Evolutionary conservation across 2,797 vertebrate species (phyloP), one percentile per base, ranked within the genome.

Genomic region (Vultur gryphus): DNA sequence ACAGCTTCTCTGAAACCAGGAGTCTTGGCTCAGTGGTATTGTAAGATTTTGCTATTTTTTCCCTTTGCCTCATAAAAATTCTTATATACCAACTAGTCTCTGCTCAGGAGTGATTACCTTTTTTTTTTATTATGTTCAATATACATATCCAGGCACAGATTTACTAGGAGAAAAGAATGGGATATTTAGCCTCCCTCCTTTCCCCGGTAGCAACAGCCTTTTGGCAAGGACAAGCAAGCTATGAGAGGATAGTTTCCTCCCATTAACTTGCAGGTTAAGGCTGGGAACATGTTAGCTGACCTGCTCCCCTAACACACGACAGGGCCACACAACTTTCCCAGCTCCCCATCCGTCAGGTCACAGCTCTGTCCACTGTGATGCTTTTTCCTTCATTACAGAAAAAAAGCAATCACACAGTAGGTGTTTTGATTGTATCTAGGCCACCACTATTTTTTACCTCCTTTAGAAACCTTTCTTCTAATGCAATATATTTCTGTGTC

Each of bases 401-500:
- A 84, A 84, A 52, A 55, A 90, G 62, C 66, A 84, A 64, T 95
- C 71, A 33, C 75, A 39, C 87, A 55, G 62, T 19, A 73, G 66
- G 77, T 90, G 81, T 89, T 94, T 84, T 77, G 69, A 78, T 85
- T 90, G 67, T 91, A 91, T 94, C 84, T 87, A 90, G 94, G 79
- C 83, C 87, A 84, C 37, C 37, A 49, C 37, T 91, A 23, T 88
- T 95, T 89, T 95, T 59, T 77, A 19, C 19, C 43, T 85, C 58
- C 77, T 90, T 84, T 57, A 93, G 90, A 95, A 95, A 84, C 57
- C 72, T 88, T 93, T 95, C 39, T 82, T 87, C 48, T 64, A 93
- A 49, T 13, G 5, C n/a, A 41, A 2, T 80, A 13, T 59, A 43
- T 84, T 86, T 90, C 71, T 83, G 0, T 64, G 44, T 77, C 76